Conservation (phyloP, 2,797 vertebrate genomes). For the Poeciliopsis infans region DNA sequence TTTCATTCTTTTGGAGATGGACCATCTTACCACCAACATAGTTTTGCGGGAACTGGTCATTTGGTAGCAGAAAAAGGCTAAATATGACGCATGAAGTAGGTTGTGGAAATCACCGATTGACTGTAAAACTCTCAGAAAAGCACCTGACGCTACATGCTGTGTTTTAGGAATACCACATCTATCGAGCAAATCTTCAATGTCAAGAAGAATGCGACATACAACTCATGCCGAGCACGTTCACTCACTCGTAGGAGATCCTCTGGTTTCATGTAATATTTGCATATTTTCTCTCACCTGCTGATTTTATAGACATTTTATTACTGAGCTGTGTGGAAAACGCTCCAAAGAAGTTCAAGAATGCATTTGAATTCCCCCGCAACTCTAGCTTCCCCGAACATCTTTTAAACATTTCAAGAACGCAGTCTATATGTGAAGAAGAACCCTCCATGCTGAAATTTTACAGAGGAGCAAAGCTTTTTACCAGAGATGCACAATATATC, state of each 20-base stretch:
- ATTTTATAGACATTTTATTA: neutral
- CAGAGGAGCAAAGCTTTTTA: neutral
- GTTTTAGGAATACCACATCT: neutral
- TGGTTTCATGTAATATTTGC: neutral
- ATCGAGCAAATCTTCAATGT: neutral
- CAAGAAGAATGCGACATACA: neutral
- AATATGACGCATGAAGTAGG: neutral
- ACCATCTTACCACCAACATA: neutral
- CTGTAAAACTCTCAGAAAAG: neutral
- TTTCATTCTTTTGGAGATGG: neutral
- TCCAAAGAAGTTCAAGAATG: neutral
- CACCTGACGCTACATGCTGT: neutral
- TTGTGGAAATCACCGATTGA: neutral
- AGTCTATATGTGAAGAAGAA: neutral
- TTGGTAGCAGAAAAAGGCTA: neutral
- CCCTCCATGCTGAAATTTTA: neutral
- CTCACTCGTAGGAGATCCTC: neutral
- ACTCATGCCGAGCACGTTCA: neutral
- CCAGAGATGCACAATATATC: too few species aligned
- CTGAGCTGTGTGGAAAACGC: neutral
- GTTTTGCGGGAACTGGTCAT: neutral
- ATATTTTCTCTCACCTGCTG: neutral
- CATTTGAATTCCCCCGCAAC: neutral
- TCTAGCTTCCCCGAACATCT: neutral
- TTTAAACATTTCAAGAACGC: conserved; percentile 2